phyloP scores from a whole-genome alignment of 2,797 vertebrate species.

The Cirrhinus mrigala region DNA sequence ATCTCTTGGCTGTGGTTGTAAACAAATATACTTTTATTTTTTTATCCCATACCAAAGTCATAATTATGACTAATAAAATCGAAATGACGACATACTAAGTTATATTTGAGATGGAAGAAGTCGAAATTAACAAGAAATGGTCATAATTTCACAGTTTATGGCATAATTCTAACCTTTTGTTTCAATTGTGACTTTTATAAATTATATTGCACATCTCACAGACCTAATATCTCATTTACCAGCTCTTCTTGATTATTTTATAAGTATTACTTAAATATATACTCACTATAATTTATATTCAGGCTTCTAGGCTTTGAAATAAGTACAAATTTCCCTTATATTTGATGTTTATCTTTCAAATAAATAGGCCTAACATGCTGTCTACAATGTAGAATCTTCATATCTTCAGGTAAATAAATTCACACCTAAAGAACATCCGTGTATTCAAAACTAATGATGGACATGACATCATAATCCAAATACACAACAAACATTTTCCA shows the following conservation, averaged over 20 bases:
- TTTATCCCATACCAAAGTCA: background rate
- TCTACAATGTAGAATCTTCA: background rate
- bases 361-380: background rate
- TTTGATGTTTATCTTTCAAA: background rate
- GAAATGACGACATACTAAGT: background rate
- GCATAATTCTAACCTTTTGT: background rate
- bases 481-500: background rate
- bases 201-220: background rate
- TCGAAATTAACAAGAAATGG: background rate
- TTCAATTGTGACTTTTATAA: too few species aligned
- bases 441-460: background rate
- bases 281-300: background rate
- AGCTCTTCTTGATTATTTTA: background rate
- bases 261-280: background rate
- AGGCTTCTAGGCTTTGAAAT: background rate
- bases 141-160: background rate
- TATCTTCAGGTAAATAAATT: background rate
- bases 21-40: background rate
- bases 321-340: background rate
- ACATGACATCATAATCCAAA: background rate
- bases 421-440: background rate
- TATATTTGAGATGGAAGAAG: background rate
- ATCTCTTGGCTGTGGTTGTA: constrained; percentile 6
- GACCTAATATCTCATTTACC: background rate
- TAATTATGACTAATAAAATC: background rate